A percentile compares a stretch with the other conserved stretches of the same genome.
Evolutionary conservation across 2,797 vertebrate species (phyloP).

Genomic region (Steatocranus sp.): DNA sequence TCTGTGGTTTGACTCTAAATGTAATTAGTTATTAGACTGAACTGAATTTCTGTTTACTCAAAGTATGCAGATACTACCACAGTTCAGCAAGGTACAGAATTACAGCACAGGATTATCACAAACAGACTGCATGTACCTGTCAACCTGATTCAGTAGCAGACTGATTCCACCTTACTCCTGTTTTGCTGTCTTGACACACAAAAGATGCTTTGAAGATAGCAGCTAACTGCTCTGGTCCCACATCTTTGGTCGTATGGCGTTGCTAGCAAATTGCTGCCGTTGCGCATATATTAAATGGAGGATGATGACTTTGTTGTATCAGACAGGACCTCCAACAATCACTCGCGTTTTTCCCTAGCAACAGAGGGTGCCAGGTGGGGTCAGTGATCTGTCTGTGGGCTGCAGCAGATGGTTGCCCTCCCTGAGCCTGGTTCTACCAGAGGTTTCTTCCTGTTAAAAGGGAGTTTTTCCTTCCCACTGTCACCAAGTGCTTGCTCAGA

Average conservation of each 20-base stretch:
- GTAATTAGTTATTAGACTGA: neutral
- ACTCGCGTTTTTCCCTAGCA: accelerated
- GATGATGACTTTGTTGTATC: neutral
- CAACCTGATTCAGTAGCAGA: neutral
- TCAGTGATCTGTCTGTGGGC: neutral
- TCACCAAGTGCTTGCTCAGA: neutral
- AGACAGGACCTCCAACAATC: neutral
- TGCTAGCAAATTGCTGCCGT: neutral
- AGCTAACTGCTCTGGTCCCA: neutral
- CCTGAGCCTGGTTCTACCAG: neutral
- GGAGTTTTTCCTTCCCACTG: neutral
- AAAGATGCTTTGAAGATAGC: neutral
- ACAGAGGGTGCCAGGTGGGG: neutral
- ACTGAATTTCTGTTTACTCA: neutral
- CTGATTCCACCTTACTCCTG: neutral
- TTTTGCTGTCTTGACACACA: neutral
- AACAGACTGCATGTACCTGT: neutral
- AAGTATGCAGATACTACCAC: neutral
- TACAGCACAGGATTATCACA: neutral
- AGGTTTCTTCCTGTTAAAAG: neutral
- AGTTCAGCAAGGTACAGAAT: neutral
- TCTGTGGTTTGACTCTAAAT: neutral
- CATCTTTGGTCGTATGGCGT: neutral
- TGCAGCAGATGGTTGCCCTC: neutral
- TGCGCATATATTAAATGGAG: neutral